Conservation (phyloP, 2,113 vertebrate species). For the Glaucomys volans region DNA sequence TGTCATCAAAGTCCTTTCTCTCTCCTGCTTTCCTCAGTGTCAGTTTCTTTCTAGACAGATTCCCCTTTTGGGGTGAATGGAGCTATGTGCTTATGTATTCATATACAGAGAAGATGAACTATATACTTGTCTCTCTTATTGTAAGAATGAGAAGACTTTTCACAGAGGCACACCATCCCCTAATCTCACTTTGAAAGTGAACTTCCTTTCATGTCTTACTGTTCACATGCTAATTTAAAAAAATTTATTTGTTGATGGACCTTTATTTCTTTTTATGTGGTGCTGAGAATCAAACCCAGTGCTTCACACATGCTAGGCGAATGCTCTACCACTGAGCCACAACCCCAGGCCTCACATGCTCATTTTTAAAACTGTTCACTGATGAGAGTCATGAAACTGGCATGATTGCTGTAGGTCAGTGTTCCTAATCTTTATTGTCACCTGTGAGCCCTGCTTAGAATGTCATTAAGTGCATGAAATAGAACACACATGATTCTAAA, state of each 20-base stretch:
- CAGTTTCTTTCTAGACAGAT: not conserved
- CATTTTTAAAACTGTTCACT: slow-evolving; percentile 45
- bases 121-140: not conserved
- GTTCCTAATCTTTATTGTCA: slow-evolving; percentile 47
- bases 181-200: slow-evolving; percentile 9
- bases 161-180: not conserved
- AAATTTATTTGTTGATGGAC: too few species aligned
- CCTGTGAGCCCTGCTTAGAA: not conserved
- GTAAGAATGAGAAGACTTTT: slow-evolving; percentile 45
- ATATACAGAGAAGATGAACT: not conserved
- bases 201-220: slow-evolving; percentile 56
- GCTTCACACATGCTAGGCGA: too few species aligned
- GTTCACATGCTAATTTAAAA: slow-evolving; percentile 20
- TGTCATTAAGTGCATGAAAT: slow-evolving; percentile 50
- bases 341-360: not conserved
- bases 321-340: too few species aligned
- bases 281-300: too few species aligned
- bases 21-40: slow-evolving; percentile 21
- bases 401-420: not conserved
- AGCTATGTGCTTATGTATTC: slow-evolving; percentile 41
- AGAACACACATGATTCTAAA: slow-evolving; percentile 17
- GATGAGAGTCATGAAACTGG: not conserved
- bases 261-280: too few species aligned
- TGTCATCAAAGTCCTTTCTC: not conserved
- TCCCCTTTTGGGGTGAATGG: not conserved